phyloP scores from a whole-genome alignment of 2,888 invertebrate species.

The Drosophila algonquin region DNA sequence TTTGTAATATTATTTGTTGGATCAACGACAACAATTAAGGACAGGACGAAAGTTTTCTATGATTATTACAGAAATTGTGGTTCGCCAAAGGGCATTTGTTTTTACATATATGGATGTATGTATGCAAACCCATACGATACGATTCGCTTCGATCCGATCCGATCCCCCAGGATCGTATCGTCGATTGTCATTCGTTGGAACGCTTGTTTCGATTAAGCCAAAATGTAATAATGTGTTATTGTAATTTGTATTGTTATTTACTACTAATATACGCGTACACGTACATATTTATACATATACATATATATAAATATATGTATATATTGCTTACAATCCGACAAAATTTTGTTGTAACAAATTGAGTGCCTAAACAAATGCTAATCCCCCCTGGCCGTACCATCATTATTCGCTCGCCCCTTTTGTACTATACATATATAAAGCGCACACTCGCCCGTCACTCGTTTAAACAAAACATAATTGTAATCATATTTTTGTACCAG shows the following conservation, averaged over 20 bases:
- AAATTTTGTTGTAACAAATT: slow-evolving; percentile 30
- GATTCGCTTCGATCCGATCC: slow-evolving; percentile 9
- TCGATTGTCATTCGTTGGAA: slow-evolving; percentile 37
- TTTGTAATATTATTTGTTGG: slow-evolving; percentile 73
- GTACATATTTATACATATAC: slow-evolving; percentile 26
- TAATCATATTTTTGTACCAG: slow-evolving; percentile 20
- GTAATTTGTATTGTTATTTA: slow-evolving; percentile 77
- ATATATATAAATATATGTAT: slow-evolving; percentile 31
- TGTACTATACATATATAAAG: slow-evolving; percentile 21
- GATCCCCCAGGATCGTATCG: slow-evolving; percentile 55
- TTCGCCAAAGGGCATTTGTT: slow-evolving; percentile 54
- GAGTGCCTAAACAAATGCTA: slow-evolving; percentile 63
- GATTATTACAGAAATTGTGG: slow-evolving; percentile 46
- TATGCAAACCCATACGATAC: too few species aligned
- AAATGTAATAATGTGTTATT: slow-evolving; percentile 75
- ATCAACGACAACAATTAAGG: slow-evolving; percentile 59
- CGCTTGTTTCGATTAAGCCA: slow-evolving; percentile 75
- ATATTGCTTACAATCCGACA: slow-evolving; percentile 59
- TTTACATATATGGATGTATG: slow-evolving; percentile 31
- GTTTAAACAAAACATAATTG: slow-evolving; percentile 7
- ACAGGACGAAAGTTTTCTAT: slow-evolving; percentile 51
- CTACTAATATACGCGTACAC: slow-evolving; percentile 61
- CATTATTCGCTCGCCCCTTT: slow-evolving; percentile 12
- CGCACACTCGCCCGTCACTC: slow-evolving; percentile 24
- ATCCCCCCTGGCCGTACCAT: slow-evolving; percentile 3